Percentiles rank a stretch among this genome's conserved stretches.
phyloP scores from a whole-genome alignment of 2,797 vertebrate genomes.

The Agapornis canus region DNA sequence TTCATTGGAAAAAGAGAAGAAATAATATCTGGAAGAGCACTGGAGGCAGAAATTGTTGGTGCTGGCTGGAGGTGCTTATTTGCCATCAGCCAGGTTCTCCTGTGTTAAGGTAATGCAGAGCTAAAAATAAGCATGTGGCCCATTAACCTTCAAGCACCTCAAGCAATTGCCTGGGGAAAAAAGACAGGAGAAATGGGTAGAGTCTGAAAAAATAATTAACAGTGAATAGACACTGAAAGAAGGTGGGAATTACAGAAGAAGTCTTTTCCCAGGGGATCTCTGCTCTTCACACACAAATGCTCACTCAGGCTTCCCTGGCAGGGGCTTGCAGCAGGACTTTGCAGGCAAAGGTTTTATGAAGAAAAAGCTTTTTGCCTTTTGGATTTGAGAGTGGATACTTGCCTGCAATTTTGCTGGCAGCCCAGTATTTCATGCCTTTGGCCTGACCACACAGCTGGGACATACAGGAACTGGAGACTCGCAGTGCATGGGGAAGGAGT shows the following conservation, averaged over 20 bases:
- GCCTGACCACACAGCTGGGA: neutral
- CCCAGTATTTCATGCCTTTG: neutral
- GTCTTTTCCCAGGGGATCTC: neutral
- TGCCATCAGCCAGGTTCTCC: neutral
- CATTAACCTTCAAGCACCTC: neutral
- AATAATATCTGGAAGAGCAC: neutral
- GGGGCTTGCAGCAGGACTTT: neutral
- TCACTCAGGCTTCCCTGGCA: neutral
- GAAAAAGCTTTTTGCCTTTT: neutral
- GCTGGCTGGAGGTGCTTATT: neutral
- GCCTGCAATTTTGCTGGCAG: neutral
- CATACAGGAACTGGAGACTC: neutral
- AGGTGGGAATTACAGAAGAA: constrained; percentile 18
- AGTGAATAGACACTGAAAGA: neutral
- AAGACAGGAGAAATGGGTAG: neutral
- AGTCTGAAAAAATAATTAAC: constrained; percentile 47
- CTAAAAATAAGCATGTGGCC: constrained; percentile 20
- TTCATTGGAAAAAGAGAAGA: neutral
- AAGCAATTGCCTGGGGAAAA: constrained; percentile 24
- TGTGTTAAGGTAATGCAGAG: neutral
- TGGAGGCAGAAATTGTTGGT: neutral
- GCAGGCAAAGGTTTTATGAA: neutral
- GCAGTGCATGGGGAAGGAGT: accelerated
- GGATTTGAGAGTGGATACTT: neutral
- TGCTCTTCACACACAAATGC: neutral